Evolutionary conservation across 1,140 invertebrate species (phyloP).

Genomic region (Anoplophora glabripennis): DNA sequence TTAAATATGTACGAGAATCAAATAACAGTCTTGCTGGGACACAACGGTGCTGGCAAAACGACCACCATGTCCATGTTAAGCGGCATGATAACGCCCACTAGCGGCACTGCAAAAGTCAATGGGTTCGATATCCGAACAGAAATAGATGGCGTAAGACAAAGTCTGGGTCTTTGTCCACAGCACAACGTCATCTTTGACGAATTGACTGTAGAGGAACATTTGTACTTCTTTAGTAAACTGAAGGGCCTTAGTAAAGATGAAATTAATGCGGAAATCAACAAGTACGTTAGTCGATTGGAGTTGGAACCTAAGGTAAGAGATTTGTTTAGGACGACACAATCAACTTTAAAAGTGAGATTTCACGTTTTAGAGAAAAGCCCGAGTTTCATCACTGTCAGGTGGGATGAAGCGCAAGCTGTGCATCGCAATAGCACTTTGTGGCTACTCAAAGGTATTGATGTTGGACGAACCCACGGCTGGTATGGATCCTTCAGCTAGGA

Average conservation of each 20-base stretch:
- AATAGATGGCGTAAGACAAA: slow-evolving; percentile 60
- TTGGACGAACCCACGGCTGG: slow-evolving; percentile 94
- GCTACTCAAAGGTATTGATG: slow-evolving; percentile 65
- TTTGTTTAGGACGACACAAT: too few species aligned
- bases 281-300: slow-evolving; percentile 68
- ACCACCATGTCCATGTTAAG: slow-evolving; percentile 82
- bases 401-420: slow-evolving; percentile 83
- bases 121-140: slow-evolving; percentile 61
- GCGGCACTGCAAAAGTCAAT: slow-evolving; percentile 66
- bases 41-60: slow-evolving; percentile 69
- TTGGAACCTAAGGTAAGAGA: slow-evolving; percentile 55
- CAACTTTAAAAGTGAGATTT: too few species aligned
- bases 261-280: slow-evolving; percentile 55
- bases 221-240: slow-evolving; percentile 80
- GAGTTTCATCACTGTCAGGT: slow-evolving; percentile 68
- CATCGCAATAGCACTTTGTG: slow-evolving; percentile 75
- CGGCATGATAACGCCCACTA: slow-evolving; percentile 63
- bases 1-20: slow-evolving; percentile 68
- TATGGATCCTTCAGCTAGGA: slow-evolving; percentile 89
- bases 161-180: slow-evolving; percentile 88
- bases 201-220: slow-evolving; percentile 85
- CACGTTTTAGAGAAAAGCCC: slow-evolving; percentile 46
- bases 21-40: slow-evolving; percentile 74
- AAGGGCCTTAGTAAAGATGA: slow-evolving; percentile 64
- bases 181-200: slow-evolving; percentile 92